Evolutionary conservation across 2,797 vertebrate species (phyloP).

Genomic region (Cottoperca gobio): DNA sequence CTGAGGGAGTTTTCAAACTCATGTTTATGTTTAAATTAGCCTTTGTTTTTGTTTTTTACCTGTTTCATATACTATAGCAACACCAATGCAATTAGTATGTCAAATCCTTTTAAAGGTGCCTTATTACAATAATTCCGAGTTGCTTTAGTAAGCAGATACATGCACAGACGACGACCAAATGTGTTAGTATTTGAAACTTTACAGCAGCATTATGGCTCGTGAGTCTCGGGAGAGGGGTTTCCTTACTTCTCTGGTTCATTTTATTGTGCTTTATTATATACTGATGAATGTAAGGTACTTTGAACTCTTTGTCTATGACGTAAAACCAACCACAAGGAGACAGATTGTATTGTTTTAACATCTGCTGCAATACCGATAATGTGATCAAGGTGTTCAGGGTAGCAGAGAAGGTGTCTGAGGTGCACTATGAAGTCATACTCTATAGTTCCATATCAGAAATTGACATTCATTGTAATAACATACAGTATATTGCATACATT

Average conservation of each 20-base stretch:
- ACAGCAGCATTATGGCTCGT: neutral
- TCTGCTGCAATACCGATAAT: neutral
- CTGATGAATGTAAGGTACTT: constrained; percentile 39
- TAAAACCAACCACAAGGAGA: neutral
- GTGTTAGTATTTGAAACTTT: neutral
- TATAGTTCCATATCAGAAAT: neutral
- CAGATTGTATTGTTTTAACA: neutral
- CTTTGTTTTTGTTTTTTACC: constrained; percentile 18
- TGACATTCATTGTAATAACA: neutral
- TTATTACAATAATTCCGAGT: neutral
- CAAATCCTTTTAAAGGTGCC: constrained; percentile 24
- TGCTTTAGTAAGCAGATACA: constrained; percentile 19
- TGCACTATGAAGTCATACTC: neutral
- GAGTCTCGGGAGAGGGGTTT: neutral
- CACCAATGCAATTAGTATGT: constrained; percentile 29
- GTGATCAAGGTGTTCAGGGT: constrained; percentile 13
- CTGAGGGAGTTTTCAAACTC: neutral
- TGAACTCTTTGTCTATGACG: neutral
- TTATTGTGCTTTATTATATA: neutral
- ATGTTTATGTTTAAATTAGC: constrained; percentile 23
- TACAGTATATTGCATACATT: neutral
- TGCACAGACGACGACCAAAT: constrained; percentile 21
- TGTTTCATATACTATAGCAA: constrained; percentile 14
- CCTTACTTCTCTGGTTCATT: neutral
- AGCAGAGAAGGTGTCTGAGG: neutral